Base-by-base conservation (phyloP, 2,113 vertebrate species). In the Melozone crissalis region DNA sequence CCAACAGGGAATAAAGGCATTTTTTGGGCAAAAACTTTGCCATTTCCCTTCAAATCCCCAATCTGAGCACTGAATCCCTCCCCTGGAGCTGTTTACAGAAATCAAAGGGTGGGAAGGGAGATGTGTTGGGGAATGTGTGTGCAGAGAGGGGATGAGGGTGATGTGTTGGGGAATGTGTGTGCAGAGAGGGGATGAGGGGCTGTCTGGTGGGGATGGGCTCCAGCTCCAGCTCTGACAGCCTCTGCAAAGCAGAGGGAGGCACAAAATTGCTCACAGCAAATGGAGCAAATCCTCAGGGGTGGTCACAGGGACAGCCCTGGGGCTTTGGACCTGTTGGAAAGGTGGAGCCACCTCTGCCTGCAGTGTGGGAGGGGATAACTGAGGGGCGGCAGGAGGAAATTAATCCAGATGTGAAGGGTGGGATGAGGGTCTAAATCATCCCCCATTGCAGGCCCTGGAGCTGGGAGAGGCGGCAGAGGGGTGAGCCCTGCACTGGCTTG, bases 291-390 rank as follows among this genome's bases (percentile, higher is more conserved):
- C 43, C 63, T 49, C 0, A 0, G 27, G n/a, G 8, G 5, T 1
- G 7, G 27, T 23, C 1, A 5, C 1, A 3, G 15, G 49, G 39
- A 59, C 20, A 23, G 2, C 2, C 0, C 0, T 30, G 37, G 18
- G 46, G 8, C 41, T 79, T 62, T 54, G 37, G 44, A 76, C 7
- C 21, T 39, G 52, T 5, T 72, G 63, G 69, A 59, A 65, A 65
- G 23, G 47, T 20, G 19, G 28, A 54, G 59, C n/a, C 72, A 71
- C 13, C 12, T 55, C 19, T 61, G 26, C 20, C 24, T 43, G 8
- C 13, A 23, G 11, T 23, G 46, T 66, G 62, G 57, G 7, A 57
- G 18, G 58, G 37, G 46, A 55, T 41, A 51, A 67, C n/a, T 2
- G 13, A 58, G 39, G 58, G 31, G 7, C 63, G 43, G 20, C 37